These are phyloP conservation scores for Drosophila neonasuta DNA, from an alignment of 2,888 invertebrate species.

Conservation along the genomic window DNA sequence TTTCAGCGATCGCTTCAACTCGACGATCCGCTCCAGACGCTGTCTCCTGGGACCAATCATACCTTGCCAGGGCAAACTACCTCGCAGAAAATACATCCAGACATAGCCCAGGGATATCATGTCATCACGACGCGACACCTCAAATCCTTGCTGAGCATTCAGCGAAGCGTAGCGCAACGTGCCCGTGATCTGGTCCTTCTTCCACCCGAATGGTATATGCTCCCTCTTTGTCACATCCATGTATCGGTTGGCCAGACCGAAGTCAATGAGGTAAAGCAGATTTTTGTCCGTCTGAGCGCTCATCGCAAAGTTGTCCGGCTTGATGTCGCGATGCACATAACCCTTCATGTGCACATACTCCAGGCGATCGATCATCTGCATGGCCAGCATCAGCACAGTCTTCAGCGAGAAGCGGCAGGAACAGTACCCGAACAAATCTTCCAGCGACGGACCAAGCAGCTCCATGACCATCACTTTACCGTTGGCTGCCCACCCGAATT, in stretches of 20 bases:
- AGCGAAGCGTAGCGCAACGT: slow-evolving; percentile 50
- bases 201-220: slow-evolving; percentile 4
- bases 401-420: slow-evolving; percentile 45
- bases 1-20: slow-evolving; percentile 37
- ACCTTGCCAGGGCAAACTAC: slow-evolving; percentile 55
- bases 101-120: slow-evolving; percentile 53
- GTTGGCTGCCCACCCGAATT: fast-evolving
- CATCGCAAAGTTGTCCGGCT: slow-evolving; percentile 55
- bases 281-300: background rate
- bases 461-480: slow-evolving; percentile 48
- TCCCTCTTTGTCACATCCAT: fast-evolving
- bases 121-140: slow-evolving; percentile 59
- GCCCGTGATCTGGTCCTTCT: slow-evolving; percentile 23
- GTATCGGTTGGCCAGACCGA: slow-evolving; percentile 45
- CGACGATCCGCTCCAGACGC: slow-evolving; percentile 43
- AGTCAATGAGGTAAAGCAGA: slow-evolving; percentile 44
- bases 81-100: slow-evolving; percentile 49
- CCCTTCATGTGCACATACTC: slow-evolving; percentile 28
- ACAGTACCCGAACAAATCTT: slow-evolving; percentile 39
- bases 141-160: slow-evolving; percentile 22
- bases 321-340: slow-evolving; percentile 53
- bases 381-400: slow-evolving; percentile 52
- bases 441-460: slow-evolving; percentile 53
- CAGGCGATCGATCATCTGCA: slow-evolving; percentile 50
- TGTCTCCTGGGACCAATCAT: background rate